A percentile compares a stretch with the other conserved stretches of the same genome.
Evolutionary conservation across 1,140 invertebrate genomes (phyloP).

Genomic region (Macrotrachela quadricornifera): DNA sequence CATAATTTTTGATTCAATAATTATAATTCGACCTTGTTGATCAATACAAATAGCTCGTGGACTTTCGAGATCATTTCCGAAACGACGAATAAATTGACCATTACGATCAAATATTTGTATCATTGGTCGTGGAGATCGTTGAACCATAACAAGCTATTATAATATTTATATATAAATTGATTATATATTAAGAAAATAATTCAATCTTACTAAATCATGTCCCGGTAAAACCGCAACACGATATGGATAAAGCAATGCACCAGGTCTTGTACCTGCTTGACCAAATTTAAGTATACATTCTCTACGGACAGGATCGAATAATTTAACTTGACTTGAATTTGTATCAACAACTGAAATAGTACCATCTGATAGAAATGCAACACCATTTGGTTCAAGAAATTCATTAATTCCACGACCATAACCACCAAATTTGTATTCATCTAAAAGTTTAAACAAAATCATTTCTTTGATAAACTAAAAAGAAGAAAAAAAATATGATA

Average conservation of each 20-base stretch:
- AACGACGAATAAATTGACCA: neutral
- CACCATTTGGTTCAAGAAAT: no score
- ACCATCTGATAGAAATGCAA: conserved; percentile 10
- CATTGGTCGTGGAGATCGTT: no score
- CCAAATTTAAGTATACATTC: conserved; percentile 21
- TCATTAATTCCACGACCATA: no score
- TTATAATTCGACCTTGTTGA: neutral
- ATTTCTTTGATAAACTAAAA: no score
- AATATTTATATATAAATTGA: no score
- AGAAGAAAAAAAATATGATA: no score
- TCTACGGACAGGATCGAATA: conserved; percentile 18
- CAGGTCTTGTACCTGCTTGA: neutral
- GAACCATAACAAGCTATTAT: no score
- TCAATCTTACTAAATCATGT: no score
- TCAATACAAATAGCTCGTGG: neutral
- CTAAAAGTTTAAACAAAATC: no score
- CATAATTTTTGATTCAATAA: neutral
- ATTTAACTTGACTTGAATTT: conserved; percentile 22
- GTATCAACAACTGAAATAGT: conserved; percentile 23
- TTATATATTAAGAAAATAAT: no score
- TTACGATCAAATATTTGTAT: neutral
- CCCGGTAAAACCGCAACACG: neutral
- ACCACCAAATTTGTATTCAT: no score
- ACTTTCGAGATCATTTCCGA: neutral
- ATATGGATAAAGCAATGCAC: neutral